A percentile compares a stretch with the other conserved stretches of the same genome.
Conservation (phyloP, 2,888 invertebrate genomes). For the Agrochola litura region DNA sequence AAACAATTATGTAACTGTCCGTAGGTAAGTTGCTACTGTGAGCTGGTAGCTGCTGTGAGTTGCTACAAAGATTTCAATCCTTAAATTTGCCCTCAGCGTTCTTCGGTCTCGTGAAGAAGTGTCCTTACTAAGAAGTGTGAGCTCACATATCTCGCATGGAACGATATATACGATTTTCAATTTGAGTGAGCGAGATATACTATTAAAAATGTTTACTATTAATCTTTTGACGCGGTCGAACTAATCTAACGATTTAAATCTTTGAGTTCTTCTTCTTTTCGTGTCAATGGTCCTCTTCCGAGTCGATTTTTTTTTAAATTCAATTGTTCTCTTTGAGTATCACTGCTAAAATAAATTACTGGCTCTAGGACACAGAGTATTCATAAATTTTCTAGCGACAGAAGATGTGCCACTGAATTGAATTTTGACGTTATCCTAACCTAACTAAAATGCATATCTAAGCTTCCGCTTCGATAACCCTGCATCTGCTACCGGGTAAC, state of each 20-base stretch:
- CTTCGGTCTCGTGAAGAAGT: background rate
- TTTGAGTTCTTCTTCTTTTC: background rate
- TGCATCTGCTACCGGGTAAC: slow-evolving; percentile 24
- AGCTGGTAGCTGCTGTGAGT: too few species aligned
- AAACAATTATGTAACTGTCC: too few species aligned
- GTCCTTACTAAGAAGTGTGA: background rate
- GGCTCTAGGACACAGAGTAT: background rate
- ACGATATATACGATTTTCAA: background rate
- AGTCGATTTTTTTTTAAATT: too few species aligned
- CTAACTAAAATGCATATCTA: background rate
- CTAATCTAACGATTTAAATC: background rate
- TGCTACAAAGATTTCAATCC: background rate
- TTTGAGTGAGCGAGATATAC: background rate
- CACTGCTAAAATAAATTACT: background rate
- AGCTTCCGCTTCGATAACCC: background rate
- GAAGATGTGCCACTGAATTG: background rate
- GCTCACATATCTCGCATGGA: background rate
- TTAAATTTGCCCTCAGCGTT: background rate
- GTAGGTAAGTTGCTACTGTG: too few species aligned
- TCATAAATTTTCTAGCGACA: background rate
- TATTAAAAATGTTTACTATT: background rate
- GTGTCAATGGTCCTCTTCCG: too few species aligned
- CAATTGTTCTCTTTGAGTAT: background rate
- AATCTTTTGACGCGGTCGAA: background rate
- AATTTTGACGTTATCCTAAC: background rate